Conservation (phyloP, 2,888 invertebrate species). For the Aporophyla lueneburgensis region DNA sequence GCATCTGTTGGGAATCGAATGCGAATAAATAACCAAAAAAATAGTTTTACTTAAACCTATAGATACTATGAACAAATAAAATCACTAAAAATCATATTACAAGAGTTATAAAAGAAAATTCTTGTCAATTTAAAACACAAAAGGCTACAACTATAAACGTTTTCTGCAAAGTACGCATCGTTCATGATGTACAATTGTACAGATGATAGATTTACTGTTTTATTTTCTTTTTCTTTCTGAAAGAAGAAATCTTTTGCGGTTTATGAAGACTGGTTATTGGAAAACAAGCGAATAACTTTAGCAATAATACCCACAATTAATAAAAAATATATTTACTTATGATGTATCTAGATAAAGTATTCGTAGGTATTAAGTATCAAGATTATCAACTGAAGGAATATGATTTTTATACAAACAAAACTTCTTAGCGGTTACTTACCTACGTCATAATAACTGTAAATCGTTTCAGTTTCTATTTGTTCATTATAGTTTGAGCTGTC, state of each 20-base stretch:
- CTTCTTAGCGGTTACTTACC: no score
- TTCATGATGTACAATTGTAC: background rate
- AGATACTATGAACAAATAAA: background rate
- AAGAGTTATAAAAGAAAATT: background rate
- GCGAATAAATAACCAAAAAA: background rate
- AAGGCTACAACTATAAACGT: constrained; percentile 22
- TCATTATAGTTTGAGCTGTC: no score
- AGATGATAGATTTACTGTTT: no score
- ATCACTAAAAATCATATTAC: background rate
- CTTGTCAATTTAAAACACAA: constrained; percentile 2
- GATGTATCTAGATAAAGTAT: no score
- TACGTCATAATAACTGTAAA: no score
- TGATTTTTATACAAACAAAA: no score
- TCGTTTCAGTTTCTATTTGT: no score
- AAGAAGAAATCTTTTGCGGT: constrained; percentile 12
- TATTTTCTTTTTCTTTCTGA: background rate
- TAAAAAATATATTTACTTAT: no score
- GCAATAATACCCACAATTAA: no score
- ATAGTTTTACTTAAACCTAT: background rate
- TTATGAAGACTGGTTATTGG: background rate
- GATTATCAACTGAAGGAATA: no score
- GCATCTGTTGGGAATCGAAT: no score
- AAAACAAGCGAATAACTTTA: background rate
- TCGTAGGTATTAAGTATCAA: no score
- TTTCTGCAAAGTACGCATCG: background rate